Evolutionary conservation across 2,888 invertebrate species (phyloP).

Genomic region (Anthoptus insignis): DNA sequence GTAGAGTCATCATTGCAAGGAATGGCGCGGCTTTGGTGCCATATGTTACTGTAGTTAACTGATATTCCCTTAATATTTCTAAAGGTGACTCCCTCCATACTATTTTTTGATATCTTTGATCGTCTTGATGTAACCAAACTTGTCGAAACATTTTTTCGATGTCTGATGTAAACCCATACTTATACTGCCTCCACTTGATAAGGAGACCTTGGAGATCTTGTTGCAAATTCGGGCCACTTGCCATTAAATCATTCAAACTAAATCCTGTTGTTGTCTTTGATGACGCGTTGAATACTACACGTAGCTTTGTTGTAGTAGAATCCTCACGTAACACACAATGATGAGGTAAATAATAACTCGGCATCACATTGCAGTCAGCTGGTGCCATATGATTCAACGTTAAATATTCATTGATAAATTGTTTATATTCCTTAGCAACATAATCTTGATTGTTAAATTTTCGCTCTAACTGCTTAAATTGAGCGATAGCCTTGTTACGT

Average conservation of each 20-base stretch:
- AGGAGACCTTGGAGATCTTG: conserved; percentile 11
- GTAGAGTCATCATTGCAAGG: conserved; percentile 10
- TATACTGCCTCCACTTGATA: conserved; percentile 14
- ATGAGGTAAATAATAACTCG: not conserved
- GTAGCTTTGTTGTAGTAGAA: not conserved
- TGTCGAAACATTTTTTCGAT: conserved; percentile 48
- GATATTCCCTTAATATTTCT: not conserved
- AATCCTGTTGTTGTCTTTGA: conserved; percentile 21
- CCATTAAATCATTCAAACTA: conserved; percentile 50
- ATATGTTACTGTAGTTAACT: conserved; percentile 15
- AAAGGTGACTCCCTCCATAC: conserved; percentile 39
- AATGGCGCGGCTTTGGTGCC: conserved; percentile 22
- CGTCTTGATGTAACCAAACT: conserved; percentile 37
- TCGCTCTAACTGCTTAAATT: not conserved
- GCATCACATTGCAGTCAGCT: not conserved
- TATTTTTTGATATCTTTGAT: conserved; percentile 48
- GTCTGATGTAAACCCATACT: conserved; percentile 5
- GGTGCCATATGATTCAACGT: not conserved
- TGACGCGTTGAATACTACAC: not conserved
- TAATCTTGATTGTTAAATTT: not conserved
- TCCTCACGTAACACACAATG: not conserved
- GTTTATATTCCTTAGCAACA: not conserved
- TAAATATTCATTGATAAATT: not conserved
- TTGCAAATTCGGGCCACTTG: conserved; percentile 41
- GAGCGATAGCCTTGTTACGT: not conserved